Percentiles rank a stretch among this genome's conserved stretches.
These are phyloP conservation scores for Speoplatyrhinus poulsoni DNA, from an alignment of 2,113 vertebrate species.

Conservation along the genomic window DNA sequence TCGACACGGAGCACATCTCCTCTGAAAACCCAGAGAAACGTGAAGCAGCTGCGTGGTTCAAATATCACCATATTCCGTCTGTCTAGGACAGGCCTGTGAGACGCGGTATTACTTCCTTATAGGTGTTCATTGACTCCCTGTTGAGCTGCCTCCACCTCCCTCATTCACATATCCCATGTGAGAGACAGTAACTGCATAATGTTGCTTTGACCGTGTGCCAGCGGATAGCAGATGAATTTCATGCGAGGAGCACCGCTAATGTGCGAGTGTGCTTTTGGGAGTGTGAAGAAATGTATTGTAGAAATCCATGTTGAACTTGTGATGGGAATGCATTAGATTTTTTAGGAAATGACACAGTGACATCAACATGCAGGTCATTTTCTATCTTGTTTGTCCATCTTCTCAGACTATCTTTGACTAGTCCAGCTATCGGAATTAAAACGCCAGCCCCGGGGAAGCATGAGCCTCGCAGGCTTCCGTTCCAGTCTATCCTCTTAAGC, in stretches of 20 bases:
- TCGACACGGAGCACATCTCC: constrained; percentile 12
- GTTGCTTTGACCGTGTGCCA: constrained; percentile 15
- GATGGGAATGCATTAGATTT: neutral
- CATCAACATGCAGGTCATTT: too few species aligned
- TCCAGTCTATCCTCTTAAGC: too few species aligned
- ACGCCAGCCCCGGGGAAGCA: too few species aligned
- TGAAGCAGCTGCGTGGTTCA: neutral
- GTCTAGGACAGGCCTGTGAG: neutral
- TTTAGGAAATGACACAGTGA: too few species aligned
- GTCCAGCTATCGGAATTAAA: too few species aligned
- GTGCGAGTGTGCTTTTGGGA: neutral
- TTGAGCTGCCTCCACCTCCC: constrained; percentile 40
- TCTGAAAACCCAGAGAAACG: constrained; percentile 24
- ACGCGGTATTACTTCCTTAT: constrained; percentile 35
- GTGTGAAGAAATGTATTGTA: neutral
- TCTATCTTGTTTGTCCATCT: too few species aligned
- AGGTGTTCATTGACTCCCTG: constrained; percentile 49
- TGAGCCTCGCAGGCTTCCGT: too few species aligned
- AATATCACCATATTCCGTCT: neutral
- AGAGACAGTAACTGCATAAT: constrained; percentile 7
- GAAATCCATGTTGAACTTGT: neutral
- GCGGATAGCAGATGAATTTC: constrained; percentile 12
- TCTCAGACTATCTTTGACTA: too few species aligned
- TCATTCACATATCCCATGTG: constrained; percentile 10
- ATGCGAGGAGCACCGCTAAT: neutral